A percentile compares a stretch with the other conserved stretches of the same genome.
Conservation (phyloP, 2,113 vertebrate species). For the Miniopterus natalensis region DNA sequence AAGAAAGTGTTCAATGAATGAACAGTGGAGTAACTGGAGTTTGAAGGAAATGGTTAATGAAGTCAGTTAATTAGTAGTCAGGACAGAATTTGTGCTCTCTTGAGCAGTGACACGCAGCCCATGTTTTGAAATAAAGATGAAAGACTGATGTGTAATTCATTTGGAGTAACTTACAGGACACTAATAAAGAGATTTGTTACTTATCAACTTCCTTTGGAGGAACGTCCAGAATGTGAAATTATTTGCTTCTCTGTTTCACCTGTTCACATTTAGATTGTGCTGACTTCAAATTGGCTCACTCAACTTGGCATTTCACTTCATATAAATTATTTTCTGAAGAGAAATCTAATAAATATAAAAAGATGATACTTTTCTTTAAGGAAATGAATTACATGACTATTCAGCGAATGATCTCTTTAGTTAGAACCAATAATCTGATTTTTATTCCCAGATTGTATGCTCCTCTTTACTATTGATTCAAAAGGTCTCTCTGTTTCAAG, state of each 20-base stretch:
- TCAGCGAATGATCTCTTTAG: background rate
- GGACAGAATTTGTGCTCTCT: background rate
- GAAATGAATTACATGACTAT: background rate
- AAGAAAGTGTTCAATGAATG: background rate
- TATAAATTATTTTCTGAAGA: slow-evolving; percentile 41
- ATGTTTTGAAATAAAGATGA: slow-evolving; percentile 22
- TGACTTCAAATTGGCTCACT: slow-evolving; percentile 10
- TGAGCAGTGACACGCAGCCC: background rate
- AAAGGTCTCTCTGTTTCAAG: slow-evolving; percentile 57
- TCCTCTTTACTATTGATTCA: slow-evolving; percentile 15
- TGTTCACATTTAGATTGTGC: background rate
- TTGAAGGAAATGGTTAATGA: slow-evolving; percentile 3
- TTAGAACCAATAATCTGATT: background rate
- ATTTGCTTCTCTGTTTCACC: slow-evolving; percentile 18
- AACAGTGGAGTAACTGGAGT: background rate
- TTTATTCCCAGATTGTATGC: background rate
- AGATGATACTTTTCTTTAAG: background rate
- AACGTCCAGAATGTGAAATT: background rate
- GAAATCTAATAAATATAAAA: background rate
- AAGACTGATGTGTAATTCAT: slow-evolving; percentile 3
- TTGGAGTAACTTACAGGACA: slow-evolving; percentile 9
- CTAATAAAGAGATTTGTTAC: background rate
- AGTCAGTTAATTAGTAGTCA: background rate
- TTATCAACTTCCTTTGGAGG: background rate
- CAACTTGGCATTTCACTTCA: background rate